Conservation (phyloP, 2,797 vertebrate genomes). For the Eleutherodactylus coqui region DNA sequence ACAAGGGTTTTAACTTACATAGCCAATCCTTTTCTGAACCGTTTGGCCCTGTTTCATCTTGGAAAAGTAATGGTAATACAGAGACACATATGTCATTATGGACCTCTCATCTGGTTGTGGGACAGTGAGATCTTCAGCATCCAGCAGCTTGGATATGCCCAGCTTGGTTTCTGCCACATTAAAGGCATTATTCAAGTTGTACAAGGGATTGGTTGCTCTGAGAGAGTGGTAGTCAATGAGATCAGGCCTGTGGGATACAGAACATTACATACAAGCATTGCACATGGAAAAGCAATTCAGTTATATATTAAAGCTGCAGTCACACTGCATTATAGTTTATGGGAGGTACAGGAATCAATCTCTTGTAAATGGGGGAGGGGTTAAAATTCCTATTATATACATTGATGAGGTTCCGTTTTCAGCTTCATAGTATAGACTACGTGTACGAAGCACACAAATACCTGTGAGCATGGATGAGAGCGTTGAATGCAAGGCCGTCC, state of each 20-base stretch:
- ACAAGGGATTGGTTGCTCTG: conserved; percentile 70
- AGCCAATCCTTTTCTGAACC: conserved; percentile 82
- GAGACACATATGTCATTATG: conserved; percentile 91
- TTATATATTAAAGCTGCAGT: neutral
- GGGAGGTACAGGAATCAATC: neutral
- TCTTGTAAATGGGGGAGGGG: neutral
- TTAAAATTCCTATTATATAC: neutral
- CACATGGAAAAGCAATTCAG: neutral
- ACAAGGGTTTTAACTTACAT: conserved; percentile 74
- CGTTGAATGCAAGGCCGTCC: conserved; percentile 87
- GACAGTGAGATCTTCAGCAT: conserved; percentile 85
- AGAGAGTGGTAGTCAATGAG: conserved; percentile 83
- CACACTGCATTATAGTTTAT: neutral
- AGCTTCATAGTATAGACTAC: neutral
- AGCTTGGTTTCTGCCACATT: conserved; percentile 81
- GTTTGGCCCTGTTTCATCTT: conserved; percentile 85
- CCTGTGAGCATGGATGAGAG: conserved; percentile 90
- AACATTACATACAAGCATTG: neutral
- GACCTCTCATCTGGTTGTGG: conserved; percentile 86
- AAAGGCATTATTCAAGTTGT: conserved; percentile 84
- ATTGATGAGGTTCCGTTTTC: neutral
- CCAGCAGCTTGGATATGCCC: conserved; percentile 86
- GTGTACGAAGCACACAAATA: conserved; percentile 63
- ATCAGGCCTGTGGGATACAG: conserved; percentile 79
- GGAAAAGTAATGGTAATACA: conserved; percentile 91